Evolutionary conservation across 2,888 invertebrate genomes (phyloP).

Genomic region (Ormia ochracea): DNA sequence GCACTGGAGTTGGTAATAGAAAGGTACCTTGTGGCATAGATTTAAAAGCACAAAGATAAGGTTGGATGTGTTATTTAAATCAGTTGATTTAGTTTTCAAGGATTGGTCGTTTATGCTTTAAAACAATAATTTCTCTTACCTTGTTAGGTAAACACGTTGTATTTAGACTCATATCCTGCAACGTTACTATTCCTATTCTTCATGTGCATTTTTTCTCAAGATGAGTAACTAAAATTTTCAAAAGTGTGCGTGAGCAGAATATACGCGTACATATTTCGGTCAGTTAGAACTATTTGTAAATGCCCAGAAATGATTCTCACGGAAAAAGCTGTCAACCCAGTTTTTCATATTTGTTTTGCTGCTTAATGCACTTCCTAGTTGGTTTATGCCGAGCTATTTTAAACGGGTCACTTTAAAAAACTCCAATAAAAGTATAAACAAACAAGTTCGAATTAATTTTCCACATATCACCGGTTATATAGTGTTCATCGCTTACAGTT

Average conservation of each 20-base stretch:
- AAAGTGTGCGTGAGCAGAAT: not conserved
- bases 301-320: conserved; percentile 68
- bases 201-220: no score
- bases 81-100: no score
- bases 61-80: no score
- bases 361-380: not conserved
- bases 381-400: not conserved
- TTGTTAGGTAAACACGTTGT: no score
- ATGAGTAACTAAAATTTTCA: no score
- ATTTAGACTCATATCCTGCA: not conserved
- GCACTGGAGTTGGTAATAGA: no score
- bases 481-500: not conserved
- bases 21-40: no score
- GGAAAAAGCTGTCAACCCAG: conserved; percentile 73
- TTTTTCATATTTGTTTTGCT: conserved; percentile 58
- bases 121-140: no score
- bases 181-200: no score
- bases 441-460: not conserved
- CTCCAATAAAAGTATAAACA: conserved; percentile 24
- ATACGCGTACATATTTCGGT: not conserved
- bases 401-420: conserved; percentile 33
- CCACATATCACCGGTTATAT: not conserved
- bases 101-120: no score
- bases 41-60: no score
- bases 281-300: not conserved